Evolutionary conservation across 1,140 invertebrate species (phyloP).

Genomic region (Dermatophagoides farinae): DNA sequence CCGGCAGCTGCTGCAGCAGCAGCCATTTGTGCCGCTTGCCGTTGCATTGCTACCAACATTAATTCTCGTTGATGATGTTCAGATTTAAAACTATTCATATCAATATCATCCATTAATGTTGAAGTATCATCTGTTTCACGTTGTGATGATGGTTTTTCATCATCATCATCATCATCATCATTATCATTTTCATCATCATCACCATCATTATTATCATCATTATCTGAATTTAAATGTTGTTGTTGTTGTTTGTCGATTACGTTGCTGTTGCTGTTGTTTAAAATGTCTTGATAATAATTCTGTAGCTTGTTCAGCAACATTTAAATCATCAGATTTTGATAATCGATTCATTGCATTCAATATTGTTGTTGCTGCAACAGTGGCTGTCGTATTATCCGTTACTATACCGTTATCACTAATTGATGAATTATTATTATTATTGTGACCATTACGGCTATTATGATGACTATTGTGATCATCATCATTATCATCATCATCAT

Average conservation of each 20-base stretch:
- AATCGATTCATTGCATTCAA: neutral
- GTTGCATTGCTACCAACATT: neutral
- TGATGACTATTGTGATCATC: neutral
- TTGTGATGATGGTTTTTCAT: neutral
- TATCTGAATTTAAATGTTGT: neutral
- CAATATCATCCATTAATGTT: neutral
- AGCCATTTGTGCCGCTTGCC: conserved; percentile 10
- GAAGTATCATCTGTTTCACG: neutral
- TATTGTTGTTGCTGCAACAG: neutral
- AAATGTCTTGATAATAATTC: neutral
- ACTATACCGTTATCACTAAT: neutral
- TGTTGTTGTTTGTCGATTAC: no score
- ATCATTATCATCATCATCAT: neutral
- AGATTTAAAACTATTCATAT: no score
- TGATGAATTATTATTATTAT: neutral
- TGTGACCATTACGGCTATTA: neutral
- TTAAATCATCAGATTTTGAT: neutral
- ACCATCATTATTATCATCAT: neutral
- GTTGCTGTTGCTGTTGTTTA: conserved; percentile 1
- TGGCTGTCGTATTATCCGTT: neutral
- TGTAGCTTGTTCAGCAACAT: neutral
- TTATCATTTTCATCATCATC: neutral
- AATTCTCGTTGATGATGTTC: neutral
- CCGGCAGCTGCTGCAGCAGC: conserved; percentile 1
- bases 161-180: neutral